Evolutionary conservation across 2,113 vertebrate genomes (phyloP).

Genomic region (Eptesicus fuscus): DNA sequence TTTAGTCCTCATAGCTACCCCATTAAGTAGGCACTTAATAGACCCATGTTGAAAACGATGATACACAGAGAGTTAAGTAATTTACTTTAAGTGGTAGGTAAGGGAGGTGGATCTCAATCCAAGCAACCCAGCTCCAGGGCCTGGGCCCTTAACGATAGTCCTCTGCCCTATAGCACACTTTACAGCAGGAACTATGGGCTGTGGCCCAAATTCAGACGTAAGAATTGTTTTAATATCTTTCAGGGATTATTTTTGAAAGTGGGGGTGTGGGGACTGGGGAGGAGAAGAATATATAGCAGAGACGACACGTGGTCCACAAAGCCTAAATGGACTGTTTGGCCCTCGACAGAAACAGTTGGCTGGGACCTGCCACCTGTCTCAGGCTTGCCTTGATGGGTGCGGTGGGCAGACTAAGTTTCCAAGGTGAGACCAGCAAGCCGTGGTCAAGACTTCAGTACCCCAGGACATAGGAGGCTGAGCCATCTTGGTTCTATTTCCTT

Average conservation of each 20-base stretch:
- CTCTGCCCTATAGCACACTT: neutral
- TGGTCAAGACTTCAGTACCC: neutral
- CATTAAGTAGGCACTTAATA: neutral
- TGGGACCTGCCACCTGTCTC: neutral
- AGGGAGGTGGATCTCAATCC: neutral
- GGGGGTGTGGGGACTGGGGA: neutral
- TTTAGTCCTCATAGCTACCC: neutral
- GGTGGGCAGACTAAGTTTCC: neutral
- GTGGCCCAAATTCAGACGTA: neutral
- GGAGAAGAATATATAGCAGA: neutral
- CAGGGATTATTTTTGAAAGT: neutral
- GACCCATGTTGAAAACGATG: neutral
- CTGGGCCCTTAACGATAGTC: neutral
- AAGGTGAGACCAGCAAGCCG: neutral
- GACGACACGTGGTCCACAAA: neutral
- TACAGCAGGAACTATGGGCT: neutral
- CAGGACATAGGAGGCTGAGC: neutral
- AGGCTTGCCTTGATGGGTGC: neutral
- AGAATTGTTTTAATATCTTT: neutral
- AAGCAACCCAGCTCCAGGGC: neutral
- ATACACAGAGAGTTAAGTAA: neutral
- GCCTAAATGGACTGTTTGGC: neutral
- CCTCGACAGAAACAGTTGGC: neutral
- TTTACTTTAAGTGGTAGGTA: neutral
- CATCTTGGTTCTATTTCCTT: neutral